Base-by-base conservation (phyloP, 2,888 invertebrate genomes). In the Synergus japonicus region DNA sequence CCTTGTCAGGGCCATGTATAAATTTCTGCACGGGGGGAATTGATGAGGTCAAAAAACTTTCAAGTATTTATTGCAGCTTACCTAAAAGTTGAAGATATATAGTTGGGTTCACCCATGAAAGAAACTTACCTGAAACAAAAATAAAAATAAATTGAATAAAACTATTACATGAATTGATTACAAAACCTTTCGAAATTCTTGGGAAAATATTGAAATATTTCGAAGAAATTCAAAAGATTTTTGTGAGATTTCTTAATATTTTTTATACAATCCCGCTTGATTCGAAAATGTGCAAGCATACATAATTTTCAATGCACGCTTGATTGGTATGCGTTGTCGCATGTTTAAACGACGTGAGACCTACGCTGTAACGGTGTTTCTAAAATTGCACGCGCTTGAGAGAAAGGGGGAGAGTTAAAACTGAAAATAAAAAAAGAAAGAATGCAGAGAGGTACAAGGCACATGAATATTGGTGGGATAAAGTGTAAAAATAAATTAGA, bases 371-470 rank as follows among this genome's bases (percentile, higher is more conserved):
- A 84, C 84, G 84, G 85, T 84, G 82, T 83, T 83, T 83, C 83
- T 84, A 84, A 85, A 83, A 84, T 82, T 82, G 83, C 83, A 73
- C 82, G 77, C 79, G 76, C 54, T 73, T 58, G 37, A 76, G 65
- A 77, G 79, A 84, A 81, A 78, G 18, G 76, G 69, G 29, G 69
- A 77, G 58, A 66, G 73, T 60, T 76, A 69, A 60, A 69, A 66
- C 76, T n/a, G 49, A 37, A 49, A 64, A 90, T 89, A 90, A 90
- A 89, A 73, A 76, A 79, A 78, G 79, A 78, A 80, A 81, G 79
- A 79, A 79, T 80, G 37, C 29, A n/a, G 9, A 22, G 29, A 69
- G 22, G 29, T 46, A 41, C 15, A 67, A 44, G 7, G 22, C 44
- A 73, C 49, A 73, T 49, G 37, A 73, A 9, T 54, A 73, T 73